Base-by-base conservation (phyloP, 2,888 invertebrate species). In the Meteorus cinctellus region DNA sequence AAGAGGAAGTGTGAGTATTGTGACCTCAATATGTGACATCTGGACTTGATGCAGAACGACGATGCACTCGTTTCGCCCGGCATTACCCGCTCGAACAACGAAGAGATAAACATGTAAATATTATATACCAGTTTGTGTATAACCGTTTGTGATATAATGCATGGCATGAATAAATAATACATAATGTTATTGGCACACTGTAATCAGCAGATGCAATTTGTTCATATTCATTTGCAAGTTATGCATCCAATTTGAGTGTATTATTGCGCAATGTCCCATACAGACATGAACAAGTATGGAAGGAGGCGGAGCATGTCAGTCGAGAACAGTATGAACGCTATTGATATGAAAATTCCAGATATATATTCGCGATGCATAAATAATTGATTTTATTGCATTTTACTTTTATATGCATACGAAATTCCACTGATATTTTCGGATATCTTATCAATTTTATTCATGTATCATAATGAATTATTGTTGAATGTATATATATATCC, bases 21-120 rank as follows among this genome's bases (percentile, higher is more conserved):
- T 74, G 69, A 63, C 63, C 69, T 74, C 63, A 59, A 66, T 48
- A 63, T 62, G 65, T 66, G 71, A 71, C 75, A 75, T 75, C 75
- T 75, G 75, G 65, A 71, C 60, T 55, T 45, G 41, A 70, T 45
- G 65, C 60, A 66, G 31, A 31, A 55, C 75, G 51, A 65, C 59
- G 74, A 70, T 75, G 70, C 55, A 55, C 59, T 71, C 55, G 19
- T 34, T 34, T 55, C 55, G 55, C 10, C 19, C 1, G 69, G 34
- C 55, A 55, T 55, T 69, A 69, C 10, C 19, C 1, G 59, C 31
- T 31, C 19, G n/a, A 31, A 34, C 36, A 69, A 41, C 34, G 34
- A 59, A 12, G 19, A 69, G 29, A 29, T 51, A n/a, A 4, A 48
- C 16, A 34, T 12, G 45, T 45, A 48, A 2, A 12, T n/a, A 48